A percentile compares a stretch with the other conserved stretches of the same genome.
phyloP scores from a whole-genome alignment of 2,888 invertebrate species.

The Lycophotia porphyrea region DNA sequence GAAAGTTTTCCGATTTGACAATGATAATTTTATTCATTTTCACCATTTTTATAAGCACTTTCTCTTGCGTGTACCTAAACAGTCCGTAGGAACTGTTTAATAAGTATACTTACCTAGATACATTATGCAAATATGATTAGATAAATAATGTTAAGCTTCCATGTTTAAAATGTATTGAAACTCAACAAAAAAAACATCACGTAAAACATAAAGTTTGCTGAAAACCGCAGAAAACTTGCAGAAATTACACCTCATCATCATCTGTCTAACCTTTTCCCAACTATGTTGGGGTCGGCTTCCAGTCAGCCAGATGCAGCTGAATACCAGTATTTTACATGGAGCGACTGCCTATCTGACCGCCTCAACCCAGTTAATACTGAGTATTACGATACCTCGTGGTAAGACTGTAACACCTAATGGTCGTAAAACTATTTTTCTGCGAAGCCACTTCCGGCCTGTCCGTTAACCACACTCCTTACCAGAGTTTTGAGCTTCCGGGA shows the following conservation, averaged over 20 bases:
- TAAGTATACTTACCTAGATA: neutral
- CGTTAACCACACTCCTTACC: conserved; percentile 29
- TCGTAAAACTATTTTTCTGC: conserved; percentile 25
- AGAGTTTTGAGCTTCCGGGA: conserved; percentile 30
- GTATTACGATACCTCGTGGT: too few relatives aligned
- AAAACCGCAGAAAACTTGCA: neutral
- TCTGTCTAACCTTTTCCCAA: too few relatives aligned
- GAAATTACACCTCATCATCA: neutral
- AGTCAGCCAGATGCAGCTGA: too few relatives aligned
- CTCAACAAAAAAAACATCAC: neutral
- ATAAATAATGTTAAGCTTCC: neutral
- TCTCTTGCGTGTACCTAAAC: neutral
- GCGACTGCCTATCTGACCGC: too few relatives aligned
- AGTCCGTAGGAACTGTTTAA: neutral
- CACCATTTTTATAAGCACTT: neutral
- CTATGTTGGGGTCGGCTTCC: too few relatives aligned
- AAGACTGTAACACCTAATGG: too few relatives aligned
- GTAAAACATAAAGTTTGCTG: neutral
- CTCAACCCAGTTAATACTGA: too few relatives aligned
- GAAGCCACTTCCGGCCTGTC: neutral
- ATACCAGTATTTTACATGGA: too few relatives aligned
- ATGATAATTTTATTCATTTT: neutral
- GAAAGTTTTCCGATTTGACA: neutral
- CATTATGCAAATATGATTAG: neutral
- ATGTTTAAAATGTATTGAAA: neutral